These are phyloP conservation scores for Bubo blakistoni DNA, from an alignment of 2,113 vertebrate species.

Conservation along the genomic window DNA sequence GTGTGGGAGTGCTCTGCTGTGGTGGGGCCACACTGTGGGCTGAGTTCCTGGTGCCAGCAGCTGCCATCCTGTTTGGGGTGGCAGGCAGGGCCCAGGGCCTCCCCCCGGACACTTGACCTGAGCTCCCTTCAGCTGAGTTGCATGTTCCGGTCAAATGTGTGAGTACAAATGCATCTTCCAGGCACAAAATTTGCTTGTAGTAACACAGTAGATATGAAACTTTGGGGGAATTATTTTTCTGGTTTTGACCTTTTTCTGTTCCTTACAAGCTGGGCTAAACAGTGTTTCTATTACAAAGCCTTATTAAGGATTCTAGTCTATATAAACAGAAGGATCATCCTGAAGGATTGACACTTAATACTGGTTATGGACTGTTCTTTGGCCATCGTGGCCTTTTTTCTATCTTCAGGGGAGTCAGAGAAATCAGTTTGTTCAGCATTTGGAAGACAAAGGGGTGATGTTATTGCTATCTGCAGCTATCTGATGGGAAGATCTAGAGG, in stretches of 20 bases:
- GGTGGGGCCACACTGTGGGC: accelerated
- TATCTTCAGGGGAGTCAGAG: not conserved
- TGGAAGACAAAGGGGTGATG: not conserved
- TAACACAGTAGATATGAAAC: accelerated
- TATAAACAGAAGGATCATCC: not conserved
- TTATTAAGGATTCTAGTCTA: not conserved
- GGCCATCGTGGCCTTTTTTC: accelerated
- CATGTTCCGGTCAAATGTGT: accelerated
- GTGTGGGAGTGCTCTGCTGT: not conserved
- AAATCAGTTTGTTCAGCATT: not conserved
- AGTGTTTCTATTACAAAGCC: not conserved
- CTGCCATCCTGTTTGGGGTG: accelerated
- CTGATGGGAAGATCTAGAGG: not conserved
- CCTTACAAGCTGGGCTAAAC: not conserved
- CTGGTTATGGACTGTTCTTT: not conserved
- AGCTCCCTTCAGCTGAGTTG: not conserved
- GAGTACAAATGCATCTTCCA: not conserved
- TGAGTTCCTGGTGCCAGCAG: accelerated
- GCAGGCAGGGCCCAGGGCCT: too few relatives aligned
- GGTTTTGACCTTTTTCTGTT: not conserved
- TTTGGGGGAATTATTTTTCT: not conserved
- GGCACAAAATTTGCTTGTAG: not conserved
- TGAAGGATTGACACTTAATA: not conserved
- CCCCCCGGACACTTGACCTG: accelerated
- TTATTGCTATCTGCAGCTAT: not conserved